Conservation (phyloP, 2,113 vertebrate genomes). For the Cynopterus brachyotis region DNA sequence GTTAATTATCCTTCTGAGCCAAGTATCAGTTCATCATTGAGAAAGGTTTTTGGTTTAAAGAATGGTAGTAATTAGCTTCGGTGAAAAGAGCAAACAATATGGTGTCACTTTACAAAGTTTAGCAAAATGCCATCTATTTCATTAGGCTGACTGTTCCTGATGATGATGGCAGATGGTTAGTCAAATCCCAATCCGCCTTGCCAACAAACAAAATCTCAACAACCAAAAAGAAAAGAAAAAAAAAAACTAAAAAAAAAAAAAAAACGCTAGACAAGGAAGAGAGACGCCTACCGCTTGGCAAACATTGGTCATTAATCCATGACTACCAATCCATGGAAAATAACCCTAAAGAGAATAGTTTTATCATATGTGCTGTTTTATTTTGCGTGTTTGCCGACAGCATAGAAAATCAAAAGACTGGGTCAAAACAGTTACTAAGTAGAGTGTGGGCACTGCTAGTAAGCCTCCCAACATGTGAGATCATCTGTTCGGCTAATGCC, state of each 20-base stretch:
- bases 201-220: neutral
- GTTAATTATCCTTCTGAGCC: neutral
- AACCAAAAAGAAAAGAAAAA: neutral
- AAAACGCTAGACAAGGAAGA: neutral
- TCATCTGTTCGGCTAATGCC: too few relatives aligned
- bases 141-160: neutral
- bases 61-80: neutral
- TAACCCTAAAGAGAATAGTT: neutral
- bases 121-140: neutral
- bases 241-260: neutral
- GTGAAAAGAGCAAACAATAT: neutral
- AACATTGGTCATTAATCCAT: neutral
- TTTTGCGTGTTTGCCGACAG: neutral
- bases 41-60: neutral
- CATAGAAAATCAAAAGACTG: neutral
- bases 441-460: neutral
- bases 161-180: neutral
- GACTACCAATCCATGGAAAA: neutral
- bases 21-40: neutral
- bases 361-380: neutral
- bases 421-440: neutral
- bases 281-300: neutral
- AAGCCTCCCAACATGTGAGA: neutral
- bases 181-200: neutral
- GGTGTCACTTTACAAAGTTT: neutral